A percentile compares a stretch with the other conserved stretches of the same genome.
Conservation (phyloP, 2,888 invertebrate species). For the Tricholauxania praeusta region DNA sequence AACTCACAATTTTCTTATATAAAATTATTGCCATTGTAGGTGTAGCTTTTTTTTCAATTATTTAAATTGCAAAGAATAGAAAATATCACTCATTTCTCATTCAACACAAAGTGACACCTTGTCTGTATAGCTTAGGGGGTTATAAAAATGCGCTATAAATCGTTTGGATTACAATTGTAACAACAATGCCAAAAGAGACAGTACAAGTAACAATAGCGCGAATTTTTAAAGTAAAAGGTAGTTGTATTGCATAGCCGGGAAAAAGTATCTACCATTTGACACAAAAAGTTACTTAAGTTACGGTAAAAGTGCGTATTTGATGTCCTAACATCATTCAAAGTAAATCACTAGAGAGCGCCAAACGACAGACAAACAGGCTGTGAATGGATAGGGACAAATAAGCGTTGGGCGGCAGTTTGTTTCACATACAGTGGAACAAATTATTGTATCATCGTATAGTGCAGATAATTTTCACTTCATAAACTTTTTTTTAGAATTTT, state of each 20-base stretch:
- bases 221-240: too few relatives aligned
- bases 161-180: too few relatives aligned
- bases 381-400: not conserved
- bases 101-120: not conserved
- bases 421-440: too few relatives aligned
- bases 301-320: constrained; percentile 4
- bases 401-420: too few relatives aligned
- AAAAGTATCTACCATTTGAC: not conserved
- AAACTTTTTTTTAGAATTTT: not conserved
- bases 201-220: too few relatives aligned
- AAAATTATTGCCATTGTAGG: not conserved
- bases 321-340: constrained; percentile 1
- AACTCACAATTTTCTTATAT: not conserved
- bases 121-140: not conserved
- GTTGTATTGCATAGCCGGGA: too few relatives aligned
- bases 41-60: not conserved
- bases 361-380: not conserved
- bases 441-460: too few relatives aligned
- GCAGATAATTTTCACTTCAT: not conserved
- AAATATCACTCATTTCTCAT: constrained; percentile 14
- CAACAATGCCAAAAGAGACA: too few relatives aligned
- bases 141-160: not conserved
- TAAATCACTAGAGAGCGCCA: not conserved
- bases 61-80: constrained; percentile 14
- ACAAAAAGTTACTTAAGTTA: constrained; percentile 2